phyloP scores from a whole-genome alignment of 2,797 vertebrate species.

The Rhabdophis nuchalis region DNA sequence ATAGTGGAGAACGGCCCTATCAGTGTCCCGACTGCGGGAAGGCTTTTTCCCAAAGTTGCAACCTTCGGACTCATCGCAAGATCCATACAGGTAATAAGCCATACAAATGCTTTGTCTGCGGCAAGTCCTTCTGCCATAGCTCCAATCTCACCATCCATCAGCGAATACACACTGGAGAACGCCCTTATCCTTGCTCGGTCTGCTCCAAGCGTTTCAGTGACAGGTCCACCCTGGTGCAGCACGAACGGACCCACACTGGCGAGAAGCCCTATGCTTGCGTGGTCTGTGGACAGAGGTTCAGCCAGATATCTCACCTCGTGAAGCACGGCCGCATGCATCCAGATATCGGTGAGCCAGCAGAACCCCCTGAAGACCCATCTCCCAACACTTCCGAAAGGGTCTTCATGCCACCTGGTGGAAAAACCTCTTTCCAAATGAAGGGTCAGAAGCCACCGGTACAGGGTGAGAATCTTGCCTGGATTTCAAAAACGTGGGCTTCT shows the following conservation, averaged over 20 bases:
- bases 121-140: not conserved
- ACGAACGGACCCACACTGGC: not conserved
- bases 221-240: conserved; percentile 18
- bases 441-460: not conserved
- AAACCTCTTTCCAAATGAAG: not conserved
- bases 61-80: conserved; percentile 15
- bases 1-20: conserved; percentile 28
- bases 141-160: conserved; percentile 38
- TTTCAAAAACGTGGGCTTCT: not conserved
- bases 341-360: not conserved
- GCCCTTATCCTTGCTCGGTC: conserved; percentile 1
- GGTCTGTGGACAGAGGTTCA: conserved; percentile 5
- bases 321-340: conserved; percentile 19
- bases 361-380: not conserved
- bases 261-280: conserved; percentile 6
- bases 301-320: conserved; percentile 10
- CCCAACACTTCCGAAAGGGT: not conserved
- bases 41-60: conserved; percentile 25
- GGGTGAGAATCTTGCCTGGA: not conserved
- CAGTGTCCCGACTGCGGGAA: conserved; percentile 10
- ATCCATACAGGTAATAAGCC: conserved; percentile 13
- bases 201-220: conserved; percentile 38
- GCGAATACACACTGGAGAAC: conserved; percentile 14
- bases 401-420: not conserved
- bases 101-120: not conserved